Conservation (phyloP, 2,797 vertebrate species). For the Rhinophrynus dorsalis region DNA sequence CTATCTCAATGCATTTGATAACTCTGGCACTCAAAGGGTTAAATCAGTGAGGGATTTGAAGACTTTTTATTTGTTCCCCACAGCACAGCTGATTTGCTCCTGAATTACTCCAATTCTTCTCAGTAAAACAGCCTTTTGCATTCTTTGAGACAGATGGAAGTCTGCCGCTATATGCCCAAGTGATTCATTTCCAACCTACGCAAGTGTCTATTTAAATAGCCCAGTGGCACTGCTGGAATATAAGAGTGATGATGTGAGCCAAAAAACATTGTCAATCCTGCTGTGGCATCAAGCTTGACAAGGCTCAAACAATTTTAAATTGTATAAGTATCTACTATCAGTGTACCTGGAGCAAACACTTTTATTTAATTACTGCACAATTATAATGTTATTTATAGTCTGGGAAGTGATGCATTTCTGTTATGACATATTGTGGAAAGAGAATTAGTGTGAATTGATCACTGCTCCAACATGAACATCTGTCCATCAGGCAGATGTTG, state of each 20-base stretch:
- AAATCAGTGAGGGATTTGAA: no score
- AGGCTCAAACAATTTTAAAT: neutral
- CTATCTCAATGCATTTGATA: no score
- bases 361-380: constrained; percentile 30
- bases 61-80: no score
- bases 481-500: constrained; percentile 26
- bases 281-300: neutral
- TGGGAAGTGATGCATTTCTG: constrained; percentile 9
- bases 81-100: no score
- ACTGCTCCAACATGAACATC: constrained; percentile 22
- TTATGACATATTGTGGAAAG: constrained; percentile 35
- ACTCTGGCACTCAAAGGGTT: no score
- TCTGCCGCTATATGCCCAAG: neutral
- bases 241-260: neutral
- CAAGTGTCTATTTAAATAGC: neutral
- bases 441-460: constrained; percentile 39
- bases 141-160: neutral
- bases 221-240: neutral
- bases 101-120: no score
- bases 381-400: constrained; percentile 16
- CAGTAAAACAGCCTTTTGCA: no score
- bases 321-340: neutral
- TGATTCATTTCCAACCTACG: neutral
- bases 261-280: neutral
- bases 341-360: neutral